phyloP scores from a whole-genome alignment of 2,113 vertebrate genomes.

The Chrysemys picta region DNA sequence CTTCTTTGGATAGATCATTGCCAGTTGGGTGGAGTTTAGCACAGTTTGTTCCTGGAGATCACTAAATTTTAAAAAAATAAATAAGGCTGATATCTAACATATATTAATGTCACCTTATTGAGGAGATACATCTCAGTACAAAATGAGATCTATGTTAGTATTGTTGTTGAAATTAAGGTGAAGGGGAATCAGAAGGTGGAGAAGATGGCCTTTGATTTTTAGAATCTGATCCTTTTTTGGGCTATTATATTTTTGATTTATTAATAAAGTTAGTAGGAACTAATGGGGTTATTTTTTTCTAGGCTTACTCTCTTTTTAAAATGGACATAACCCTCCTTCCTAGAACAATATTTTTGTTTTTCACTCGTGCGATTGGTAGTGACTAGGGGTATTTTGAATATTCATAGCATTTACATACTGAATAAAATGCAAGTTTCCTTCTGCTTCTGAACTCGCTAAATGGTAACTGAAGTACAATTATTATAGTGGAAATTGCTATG shows the following conservation, averaged over 20 bases:
- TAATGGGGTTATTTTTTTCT: not conserved
- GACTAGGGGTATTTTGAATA: not conserved
- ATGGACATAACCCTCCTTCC: not conserved
- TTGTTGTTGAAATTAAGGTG: not conserved
- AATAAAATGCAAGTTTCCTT: not conserved
- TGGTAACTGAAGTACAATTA: not conserved
- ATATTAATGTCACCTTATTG: not conserved
- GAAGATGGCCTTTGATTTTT: not conserved
- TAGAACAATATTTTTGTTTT: not conserved
- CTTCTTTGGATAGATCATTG: not conserved
- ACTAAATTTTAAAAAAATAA: not conserved
- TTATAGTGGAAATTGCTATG: not conserved
- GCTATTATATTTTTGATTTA: not conserved
- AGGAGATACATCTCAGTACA: not conserved
- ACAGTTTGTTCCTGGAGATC: not conserved
- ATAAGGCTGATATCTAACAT: not conserved
- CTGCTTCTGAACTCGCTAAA: not conserved
- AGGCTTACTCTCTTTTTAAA: not conserved
- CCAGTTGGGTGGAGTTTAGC: not conserved
- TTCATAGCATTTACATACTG: not conserved
- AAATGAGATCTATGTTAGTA: not conserved
- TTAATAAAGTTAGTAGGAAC: not conserved
- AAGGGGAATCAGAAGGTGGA: not conserved
- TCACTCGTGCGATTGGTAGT: not conserved
- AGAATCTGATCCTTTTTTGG: not conserved